A percentile compares a stretch with the other conserved stretches of the same genome.
Conservation (phyloP, 2,797 vertebrate species). For the Sphenodon punctatus region DNA sequence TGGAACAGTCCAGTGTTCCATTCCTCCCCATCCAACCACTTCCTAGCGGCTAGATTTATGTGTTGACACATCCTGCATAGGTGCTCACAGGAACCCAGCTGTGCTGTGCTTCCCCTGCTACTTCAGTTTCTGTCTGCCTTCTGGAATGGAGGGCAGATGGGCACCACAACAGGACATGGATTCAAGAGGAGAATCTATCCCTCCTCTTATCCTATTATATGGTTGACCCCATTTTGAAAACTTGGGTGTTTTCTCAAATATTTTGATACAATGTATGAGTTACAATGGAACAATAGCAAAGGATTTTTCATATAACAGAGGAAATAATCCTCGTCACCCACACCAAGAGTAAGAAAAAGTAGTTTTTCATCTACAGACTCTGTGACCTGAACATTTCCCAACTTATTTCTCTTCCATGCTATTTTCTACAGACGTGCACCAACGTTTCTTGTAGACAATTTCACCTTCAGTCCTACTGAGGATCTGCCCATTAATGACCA, state of each 20-base stretch:
- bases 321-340: not conserved
- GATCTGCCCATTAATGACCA: slow-evolving; percentile 86
- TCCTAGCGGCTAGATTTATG: too few relatives aligned
- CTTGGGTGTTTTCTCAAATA: not conserved
- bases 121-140: too few relatives aligned
- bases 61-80: too few relatives aligned
- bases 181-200: too few relatives aligned
- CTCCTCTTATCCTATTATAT: too few relatives aligned
- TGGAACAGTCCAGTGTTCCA: too few relatives aligned
- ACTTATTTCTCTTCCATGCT: slow-evolving; percentile 36
- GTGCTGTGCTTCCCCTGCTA: too few relatives aligned
- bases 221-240: not conserved
- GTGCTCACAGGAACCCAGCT: too few relatives aligned
- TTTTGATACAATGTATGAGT: not conserved
- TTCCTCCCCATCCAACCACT: too few relatives aligned
- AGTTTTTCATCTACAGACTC: slow-evolving; percentile 17
- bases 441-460: slow-evolving; percentile 75
- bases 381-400: not conserved
- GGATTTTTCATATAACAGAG: not conserved
- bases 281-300: not conserved
- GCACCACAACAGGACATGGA: too few relatives aligned
- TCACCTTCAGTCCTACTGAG: slow-evolving; percentile 75
- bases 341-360: not conserved
- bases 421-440: slow-evolving; percentile 59
- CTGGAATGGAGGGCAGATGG: too few relatives aligned